phyloP scores from a whole-genome alignment of 2,888 invertebrate species.

The Halocaridina rubra region DNA sequence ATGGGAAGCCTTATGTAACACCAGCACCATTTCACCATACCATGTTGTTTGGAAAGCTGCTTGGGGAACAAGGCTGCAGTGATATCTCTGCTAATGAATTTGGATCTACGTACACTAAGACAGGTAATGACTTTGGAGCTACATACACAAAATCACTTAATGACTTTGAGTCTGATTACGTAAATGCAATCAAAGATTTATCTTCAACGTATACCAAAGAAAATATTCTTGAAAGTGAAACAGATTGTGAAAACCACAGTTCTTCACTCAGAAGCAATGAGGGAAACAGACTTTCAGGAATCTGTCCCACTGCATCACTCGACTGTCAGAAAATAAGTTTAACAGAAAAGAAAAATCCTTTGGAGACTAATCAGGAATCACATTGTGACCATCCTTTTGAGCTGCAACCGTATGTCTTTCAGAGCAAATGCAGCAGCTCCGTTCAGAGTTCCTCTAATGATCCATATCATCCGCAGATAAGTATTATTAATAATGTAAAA shows the following conservation, averaged over 20 bases:
- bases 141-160: background rate
- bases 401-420: background rate
- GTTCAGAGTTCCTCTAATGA: background rate
- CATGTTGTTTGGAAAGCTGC: background rate
- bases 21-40: background rate
- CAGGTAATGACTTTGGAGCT: background rate
- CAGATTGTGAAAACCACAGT: background rate
- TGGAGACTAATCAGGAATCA: background rate
- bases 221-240: background rate
- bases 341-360: background rate
- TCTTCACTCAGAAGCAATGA: background rate
- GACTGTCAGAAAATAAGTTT: background rate
- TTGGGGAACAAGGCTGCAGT: background rate
- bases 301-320: background rate
- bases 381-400: background rate
- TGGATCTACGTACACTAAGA: background rate
- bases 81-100: background rate
- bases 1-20: conserved; percentile 23
- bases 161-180: background rate
- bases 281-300: background rate
- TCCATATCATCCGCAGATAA: background rate
- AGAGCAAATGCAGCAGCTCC: background rate
- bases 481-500: background rate
- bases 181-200: background rate
- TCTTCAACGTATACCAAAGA: background rate